Conservation (phyloP, 2,888 invertebrate genomes). For the Aromia moschata region DNA sequence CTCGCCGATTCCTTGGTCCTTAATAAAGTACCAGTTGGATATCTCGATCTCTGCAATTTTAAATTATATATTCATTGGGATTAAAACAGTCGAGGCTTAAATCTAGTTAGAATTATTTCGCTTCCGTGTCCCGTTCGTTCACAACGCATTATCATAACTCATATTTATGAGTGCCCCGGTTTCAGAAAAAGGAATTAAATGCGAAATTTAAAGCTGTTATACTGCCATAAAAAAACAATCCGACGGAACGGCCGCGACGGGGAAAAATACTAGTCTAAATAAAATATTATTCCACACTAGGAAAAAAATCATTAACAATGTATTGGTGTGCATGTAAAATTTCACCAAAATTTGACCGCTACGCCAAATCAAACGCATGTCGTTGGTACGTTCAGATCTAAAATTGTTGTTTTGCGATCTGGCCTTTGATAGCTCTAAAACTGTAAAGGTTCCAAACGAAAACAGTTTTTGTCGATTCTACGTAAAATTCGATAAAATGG, state of each 20-base stretch:
- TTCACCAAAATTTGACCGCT: no score
- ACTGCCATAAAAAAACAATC: constrained; percentile 13
- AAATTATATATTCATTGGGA: not conserved
- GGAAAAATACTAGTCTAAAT: not conserved
- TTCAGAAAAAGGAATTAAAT: not conserved
- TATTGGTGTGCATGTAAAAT: no score
- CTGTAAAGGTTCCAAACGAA: no score
- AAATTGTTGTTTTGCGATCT: no score
- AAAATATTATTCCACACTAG: not conserved
- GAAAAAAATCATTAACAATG: no score
- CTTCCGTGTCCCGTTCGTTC: not conserved
- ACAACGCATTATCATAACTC: not conserved
- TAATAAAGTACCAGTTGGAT: not conserved
- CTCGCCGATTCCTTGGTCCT: not conserved
- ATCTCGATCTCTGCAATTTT: not conserved
- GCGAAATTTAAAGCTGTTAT: not conserved
- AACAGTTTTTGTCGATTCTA: no score
- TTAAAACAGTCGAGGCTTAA: not conserved
- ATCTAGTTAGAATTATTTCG: not conserved
- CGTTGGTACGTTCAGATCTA: no score
- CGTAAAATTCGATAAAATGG: no score
- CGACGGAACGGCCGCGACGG: constrained; percentile 1
- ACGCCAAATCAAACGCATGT: no score
- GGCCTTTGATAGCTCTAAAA: no score
- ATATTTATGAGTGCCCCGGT: not conserved